A percentile compares a stretch with the other conserved stretches of the same genome.
Evolutionary conservation across 2,888 invertebrate species (phyloP).

Genomic region (Mesorhabditis sp.): DNA sequence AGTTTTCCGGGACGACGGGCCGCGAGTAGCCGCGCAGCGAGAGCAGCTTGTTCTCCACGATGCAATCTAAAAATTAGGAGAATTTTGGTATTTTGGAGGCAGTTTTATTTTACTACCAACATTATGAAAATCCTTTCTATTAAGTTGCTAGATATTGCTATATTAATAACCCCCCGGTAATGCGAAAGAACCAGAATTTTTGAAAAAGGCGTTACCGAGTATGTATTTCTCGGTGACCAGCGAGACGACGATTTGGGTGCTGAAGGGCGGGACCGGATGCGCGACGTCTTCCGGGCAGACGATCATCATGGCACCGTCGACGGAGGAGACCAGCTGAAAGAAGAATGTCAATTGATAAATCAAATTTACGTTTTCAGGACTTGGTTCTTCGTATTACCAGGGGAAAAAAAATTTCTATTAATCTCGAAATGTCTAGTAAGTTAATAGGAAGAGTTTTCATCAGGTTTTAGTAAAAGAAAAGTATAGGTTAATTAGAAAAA

Average conservation of each 20-base stretch:
- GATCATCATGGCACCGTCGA: neutral
- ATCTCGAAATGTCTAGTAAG: too few species aligned
- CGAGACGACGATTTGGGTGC: neutral
- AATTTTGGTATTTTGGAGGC: neutral
- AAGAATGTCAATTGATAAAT: neutral
- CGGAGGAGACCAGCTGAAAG: neutral
- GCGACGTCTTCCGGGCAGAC: neutral
- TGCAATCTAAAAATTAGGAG: neutral
- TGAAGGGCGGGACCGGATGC: neutral
- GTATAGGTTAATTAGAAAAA: too few species aligned
- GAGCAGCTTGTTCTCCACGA: neutral
- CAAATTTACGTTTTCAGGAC: too few species aligned
- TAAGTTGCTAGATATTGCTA: too few species aligned
- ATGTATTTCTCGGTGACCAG: conserved; percentile 4
- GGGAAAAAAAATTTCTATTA: too few species aligned
- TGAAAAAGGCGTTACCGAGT: neutral
- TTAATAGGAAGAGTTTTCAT: too few species aligned
- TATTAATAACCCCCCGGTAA: too few species aligned
- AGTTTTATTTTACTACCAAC: too few species aligned
- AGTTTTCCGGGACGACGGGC: neutral
- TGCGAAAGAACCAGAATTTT: too few species aligned
- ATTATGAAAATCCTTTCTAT: too few species aligned
- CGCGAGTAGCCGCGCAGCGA: neutral
- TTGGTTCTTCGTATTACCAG: too few species aligned
- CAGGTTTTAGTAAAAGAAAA: too few species aligned